phyloP scores from a whole-genome alignment of 2,113 vertebrate species.

The Prolemur simus region DNA sequence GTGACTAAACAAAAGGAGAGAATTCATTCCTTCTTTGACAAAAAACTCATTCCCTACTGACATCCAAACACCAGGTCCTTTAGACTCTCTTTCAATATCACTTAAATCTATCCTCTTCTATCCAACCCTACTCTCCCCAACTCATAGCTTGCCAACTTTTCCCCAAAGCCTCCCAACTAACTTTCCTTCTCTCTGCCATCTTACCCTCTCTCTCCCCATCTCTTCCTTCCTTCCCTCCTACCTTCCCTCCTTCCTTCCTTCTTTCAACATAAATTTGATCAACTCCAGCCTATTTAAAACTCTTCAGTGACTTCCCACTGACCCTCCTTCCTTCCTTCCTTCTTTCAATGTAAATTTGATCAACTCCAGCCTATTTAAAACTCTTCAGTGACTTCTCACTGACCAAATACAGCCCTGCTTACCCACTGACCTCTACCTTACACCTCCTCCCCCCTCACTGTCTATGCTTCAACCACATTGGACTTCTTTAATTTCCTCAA shows the following conservation, averaged over 20 bases:
- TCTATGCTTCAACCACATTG: background rate
- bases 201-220: background rate
- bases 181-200: background rate
- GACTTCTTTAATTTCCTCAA: background rate
- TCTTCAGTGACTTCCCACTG: background rate
- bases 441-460: accelerated
- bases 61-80: background rate
- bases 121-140: background rate
- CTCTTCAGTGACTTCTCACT: background rate
- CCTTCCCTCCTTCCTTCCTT: background rate
- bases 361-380: background rate
- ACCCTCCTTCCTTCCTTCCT: background rate
- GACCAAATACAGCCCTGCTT: background rate
- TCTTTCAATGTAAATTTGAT: background rate
- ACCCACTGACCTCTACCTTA: background rate
- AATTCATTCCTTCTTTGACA: background rate
- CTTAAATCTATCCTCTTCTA: background rate
- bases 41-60: background rate
- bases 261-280: background rate
- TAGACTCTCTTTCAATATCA: background rate
- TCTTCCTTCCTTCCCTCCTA: no score
- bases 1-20: background rate
- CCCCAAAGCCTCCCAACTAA: background rate
- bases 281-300: background rate
- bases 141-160: background rate